Base-by-base conservation (phyloP, 2,888 invertebrate genomes). In the Acholoe squamosa region DNA sequence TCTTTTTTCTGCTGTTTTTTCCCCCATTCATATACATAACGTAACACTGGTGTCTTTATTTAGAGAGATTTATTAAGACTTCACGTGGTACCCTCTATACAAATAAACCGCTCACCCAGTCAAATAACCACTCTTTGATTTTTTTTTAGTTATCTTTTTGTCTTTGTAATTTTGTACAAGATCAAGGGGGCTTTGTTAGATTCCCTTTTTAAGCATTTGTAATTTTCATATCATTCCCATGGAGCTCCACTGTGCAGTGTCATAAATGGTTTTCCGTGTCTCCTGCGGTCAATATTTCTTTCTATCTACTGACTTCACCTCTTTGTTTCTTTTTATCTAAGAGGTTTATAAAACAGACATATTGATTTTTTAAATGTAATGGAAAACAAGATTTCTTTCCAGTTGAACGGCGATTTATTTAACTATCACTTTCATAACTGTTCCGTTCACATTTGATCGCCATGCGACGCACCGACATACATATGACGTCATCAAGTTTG, bases 381-480 rank as follows among this genome's bases (percentile, higher is more conserved):
- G 80, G 80, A 80, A 33, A 80, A 80, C 33, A 43, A 80, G 34
- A 33, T 14, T 80, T 33, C 14, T 43, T 80, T 80, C 33, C n/a
- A 34, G 16, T 80, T 80, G 80, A 80, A 80, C 80, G 80, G 80
- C 43, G 34, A 80, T 80, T 80, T 86, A 54, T 54, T 86, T 54
- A 52, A 1, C 86, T 86, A 86, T 86, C 86, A 86, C 86, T 86
- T 52, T 33, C 86, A 86, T 86, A 54, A 52, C 86, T 56, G 86
- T 86, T 86, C 86, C 52, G 86, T 86, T 86, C 86, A 54, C 86
- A 86, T 19, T 25, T 28, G 86, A 86, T n/a, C 56, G 28, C 54
- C 86, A 86, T 25, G 52, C 28, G 28, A 54, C 52, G 22, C 28
- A 19, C 52, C 22, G 86, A 52, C 86, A 25, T 54, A 86, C 28